Conservation (phyloP, 2,888 invertebrate genomes). For the Metalampra italica region DNA sequence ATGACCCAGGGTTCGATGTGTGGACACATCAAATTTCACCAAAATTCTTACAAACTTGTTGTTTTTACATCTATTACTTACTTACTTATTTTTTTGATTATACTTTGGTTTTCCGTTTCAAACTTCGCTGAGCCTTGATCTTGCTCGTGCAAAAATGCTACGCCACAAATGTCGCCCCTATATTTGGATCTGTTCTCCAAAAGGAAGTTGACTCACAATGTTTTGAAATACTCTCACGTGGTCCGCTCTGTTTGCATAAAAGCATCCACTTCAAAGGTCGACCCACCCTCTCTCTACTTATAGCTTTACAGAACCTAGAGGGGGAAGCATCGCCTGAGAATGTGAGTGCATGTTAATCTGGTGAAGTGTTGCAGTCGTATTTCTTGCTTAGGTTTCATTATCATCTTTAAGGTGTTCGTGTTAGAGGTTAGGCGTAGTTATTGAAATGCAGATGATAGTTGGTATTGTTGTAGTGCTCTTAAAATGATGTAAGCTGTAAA, state of each 20-base stretch:
- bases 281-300: too few species aligned
- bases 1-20: too few species aligned
- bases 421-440: background rate
- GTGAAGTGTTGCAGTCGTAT: background rate
- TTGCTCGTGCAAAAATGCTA: slow-evolving; percentile 4
- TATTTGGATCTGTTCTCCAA: slow-evolving; percentile 2
- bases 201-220: slow-evolving; percentile 4
- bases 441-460: background rate
- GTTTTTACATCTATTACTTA: too few species aligned
- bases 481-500: background rate
- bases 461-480: background rate
- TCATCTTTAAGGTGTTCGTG: background rate
- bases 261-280: too few species aligned
- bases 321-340: too few species aligned
- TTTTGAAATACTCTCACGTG: slow-evolving; percentile 8
- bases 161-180: background rate
- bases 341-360: background rate
- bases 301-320: too few species aligned
- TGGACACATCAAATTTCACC: too few species aligned
- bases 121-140: slow-evolving; percentile 2
- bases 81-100: too few species aligned
- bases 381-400: background rate
- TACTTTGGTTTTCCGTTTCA: too few species aligned
- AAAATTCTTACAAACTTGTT: too few species aligned
- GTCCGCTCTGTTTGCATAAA: background rate